Evolutionary conservation across 2,888 invertebrate species (phyloP).

Genomic region (Candidula unifasciata): DNA sequence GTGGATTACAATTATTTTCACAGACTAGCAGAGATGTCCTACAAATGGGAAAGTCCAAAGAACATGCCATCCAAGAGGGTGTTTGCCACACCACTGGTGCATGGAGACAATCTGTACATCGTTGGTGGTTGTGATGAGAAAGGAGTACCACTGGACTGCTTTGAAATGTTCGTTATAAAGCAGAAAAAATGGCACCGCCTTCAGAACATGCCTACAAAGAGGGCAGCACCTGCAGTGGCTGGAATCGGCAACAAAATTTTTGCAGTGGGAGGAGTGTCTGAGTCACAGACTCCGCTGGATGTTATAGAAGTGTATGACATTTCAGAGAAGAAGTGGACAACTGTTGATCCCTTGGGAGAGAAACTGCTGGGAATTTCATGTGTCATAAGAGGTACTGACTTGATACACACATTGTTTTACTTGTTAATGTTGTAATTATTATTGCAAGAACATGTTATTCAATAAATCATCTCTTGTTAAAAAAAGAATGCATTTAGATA

Average conservation of each 20-base stretch:
- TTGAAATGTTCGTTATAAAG: constrained; percentile 66
- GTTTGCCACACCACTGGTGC: constrained; percentile 69
- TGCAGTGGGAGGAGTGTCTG: constrained; percentile 73
- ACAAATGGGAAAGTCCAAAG: constrained; percentile 65
- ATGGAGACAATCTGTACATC: constrained; percentile 69
- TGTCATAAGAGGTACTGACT: constrained; percentile 66
- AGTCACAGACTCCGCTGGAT: constrained; percentile 71
- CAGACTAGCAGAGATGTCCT: constrained; percentile 23
- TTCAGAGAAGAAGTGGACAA: constrained; percentile 69
- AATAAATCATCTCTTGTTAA: too few relatives aligned
- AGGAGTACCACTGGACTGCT: constrained; percentile 72
- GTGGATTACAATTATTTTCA: constrained; percentile 2
- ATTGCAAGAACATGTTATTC: too few relatives aligned
- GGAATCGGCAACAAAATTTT: constrained; percentile 69
- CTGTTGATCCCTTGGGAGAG: constrained; percentile 64
- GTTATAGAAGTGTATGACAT: constrained; percentile 73
- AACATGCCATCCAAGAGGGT: constrained; percentile 75
- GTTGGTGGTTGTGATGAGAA: constrained; percentile 76
- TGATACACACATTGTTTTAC: not conserved
- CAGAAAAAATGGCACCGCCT: constrained; percentile 67
- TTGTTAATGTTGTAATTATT: not conserved
- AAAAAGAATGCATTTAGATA: too few relatives aligned
- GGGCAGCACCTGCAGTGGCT: constrained; percentile 72
- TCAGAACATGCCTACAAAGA: constrained; percentile 72
- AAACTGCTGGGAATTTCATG: constrained; percentile 73